These are phyloP conservation scores for Ophion obscuratus DNA, from an alignment of 2,888 invertebrate species.

Conservation along the genomic window DNA sequence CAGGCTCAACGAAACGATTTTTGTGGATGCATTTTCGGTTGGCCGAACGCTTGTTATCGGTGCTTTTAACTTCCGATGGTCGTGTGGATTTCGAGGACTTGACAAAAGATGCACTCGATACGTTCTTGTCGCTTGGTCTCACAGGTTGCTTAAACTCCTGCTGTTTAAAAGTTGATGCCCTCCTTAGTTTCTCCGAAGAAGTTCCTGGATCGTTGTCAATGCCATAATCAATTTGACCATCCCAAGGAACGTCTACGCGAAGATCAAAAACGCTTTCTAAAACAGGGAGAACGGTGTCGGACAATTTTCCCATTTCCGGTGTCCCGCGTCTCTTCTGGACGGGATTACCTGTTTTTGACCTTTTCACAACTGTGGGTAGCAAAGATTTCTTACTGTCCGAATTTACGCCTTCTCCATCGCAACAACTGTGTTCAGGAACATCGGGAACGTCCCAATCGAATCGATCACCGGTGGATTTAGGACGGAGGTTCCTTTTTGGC, in stretches of 20 bases:
- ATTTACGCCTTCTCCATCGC: constrained; percentile 9
- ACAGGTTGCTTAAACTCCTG: constrained; percentile 30
- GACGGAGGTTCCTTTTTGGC: constrained; percentile 53
- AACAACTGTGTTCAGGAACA: constrained; percentile 41
- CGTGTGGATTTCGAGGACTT: constrained; percentile 14
- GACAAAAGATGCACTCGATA: constrained; percentile 53
- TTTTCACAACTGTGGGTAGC: background rate
- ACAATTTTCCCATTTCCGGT: constrained; percentile 53
- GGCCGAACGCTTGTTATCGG: background rate
- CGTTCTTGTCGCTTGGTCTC: constrained; percentile 35
- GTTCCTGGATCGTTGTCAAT: background rate
- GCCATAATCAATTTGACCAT: constrained; percentile 3
- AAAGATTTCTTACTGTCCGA: background rate
- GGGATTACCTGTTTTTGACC: constrained; percentile 49
- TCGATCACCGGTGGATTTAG: constrained; percentile 61
- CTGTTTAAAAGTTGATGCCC: background rate
- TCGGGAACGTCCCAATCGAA: constrained; percentile 69
- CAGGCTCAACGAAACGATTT: constrained; percentile 3
- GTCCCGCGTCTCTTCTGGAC: constrained; percentile 26
- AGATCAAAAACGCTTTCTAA: constrained; percentile 63
- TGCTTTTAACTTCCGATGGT: background rate
- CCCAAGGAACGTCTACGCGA: constrained; percentile 32
- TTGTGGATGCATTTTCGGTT: background rate
- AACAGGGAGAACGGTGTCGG: constrained; percentile 60
- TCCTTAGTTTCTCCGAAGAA: background rate